Evolutionary conservation across 92 coral and sea anemone genomes (phyloP), one percentile per base, ranked within the genome.

Genomic region (Paragorgia papillata): DNA sequence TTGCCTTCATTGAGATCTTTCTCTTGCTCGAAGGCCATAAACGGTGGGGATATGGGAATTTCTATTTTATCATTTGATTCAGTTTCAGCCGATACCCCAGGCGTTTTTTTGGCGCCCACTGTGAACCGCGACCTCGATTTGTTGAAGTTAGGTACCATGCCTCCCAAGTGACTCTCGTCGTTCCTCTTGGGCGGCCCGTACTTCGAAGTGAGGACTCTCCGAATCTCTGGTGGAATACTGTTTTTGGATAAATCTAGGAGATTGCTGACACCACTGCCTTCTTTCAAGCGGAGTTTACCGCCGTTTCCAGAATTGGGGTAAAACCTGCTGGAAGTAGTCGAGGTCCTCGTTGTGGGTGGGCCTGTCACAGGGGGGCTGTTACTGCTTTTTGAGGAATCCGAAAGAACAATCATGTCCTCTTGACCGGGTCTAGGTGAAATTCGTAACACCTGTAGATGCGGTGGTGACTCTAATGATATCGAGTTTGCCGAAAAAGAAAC

Each of bases 161-260:
- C 62, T 34, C 68, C 89, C 2, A 61, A 46, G 28, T 71, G 62
- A 31, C 63, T 40, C 43, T 71, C 78, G 1, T 68, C 75, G 33
- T 27, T 29, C 46, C 62, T 80, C 22, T 88, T 92, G 66, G 78
- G 88, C 20, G 79, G 35, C 20, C 87, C 90, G 53, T 89, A 91
- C 22, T 88, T 91, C 66, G 88, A 75, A 8, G 96, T 90, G 39
- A 95, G 60, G 2, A 92, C 96, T 57, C 92, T 89, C 21, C 97
- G 89, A 30, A 95, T 85, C 2, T 84, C 80, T 0, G 92, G 95
- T 27, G 99, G 99, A 24, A 95, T 86, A 71, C 85, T 87, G 55
- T 88, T 85, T 84, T 87, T 78, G 4, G 92, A 82, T 20, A 95
- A 85, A 49, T 95, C 97, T 18, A 91, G 81, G 14, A 86, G 59